phyloP scores from a whole-genome alignment of 1,140 invertebrate species.

The Pteromalus puparum region DNA sequence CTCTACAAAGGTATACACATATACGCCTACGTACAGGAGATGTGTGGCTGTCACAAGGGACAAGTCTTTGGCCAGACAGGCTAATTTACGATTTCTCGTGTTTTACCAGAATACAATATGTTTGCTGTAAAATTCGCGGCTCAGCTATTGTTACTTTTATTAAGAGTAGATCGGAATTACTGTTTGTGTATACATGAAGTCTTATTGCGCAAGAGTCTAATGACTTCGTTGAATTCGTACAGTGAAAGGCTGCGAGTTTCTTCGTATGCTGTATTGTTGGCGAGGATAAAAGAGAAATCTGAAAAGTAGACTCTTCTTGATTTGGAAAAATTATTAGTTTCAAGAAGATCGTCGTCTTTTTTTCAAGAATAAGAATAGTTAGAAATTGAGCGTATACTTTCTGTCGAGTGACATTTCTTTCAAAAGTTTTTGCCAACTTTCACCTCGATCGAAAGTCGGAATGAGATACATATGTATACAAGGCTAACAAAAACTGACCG shows the following conservation, averaged over 20 bases:
- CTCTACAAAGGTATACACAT: conserved; percentile 76
- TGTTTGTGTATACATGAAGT: background rate
- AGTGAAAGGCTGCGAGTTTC: background rate
- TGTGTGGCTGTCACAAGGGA: background rate
- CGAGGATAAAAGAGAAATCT: background rate
- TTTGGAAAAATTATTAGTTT: background rate
- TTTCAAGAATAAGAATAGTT: too few relatives aligned
- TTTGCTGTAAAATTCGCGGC: too few relatives aligned
- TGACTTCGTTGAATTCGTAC: background rate
- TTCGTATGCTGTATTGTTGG: too few relatives aligned
- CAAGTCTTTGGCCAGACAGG: too few relatives aligned
- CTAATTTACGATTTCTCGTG: too few relatives aligned
- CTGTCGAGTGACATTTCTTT: background rate
- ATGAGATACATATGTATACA: too few relatives aligned
- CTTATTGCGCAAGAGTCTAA: background rate
- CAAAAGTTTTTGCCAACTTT: background rate
- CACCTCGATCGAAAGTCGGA: background rate
- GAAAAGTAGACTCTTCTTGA: background rate
- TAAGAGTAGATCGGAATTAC: too few relatives aligned
- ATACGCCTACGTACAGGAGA: background rate
- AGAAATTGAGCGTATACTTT: background rate
- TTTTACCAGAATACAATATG: too few relatives aligned
- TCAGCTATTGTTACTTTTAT: too few relatives aligned
- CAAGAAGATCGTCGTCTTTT: too few relatives aligned
- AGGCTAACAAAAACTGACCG: too few relatives aligned